Evolutionary conservation across 1,140 invertebrate genomes (phyloP), one percentile per base, ranked within the genome.

Genomic region (Calycopis cecrops): DNA sequence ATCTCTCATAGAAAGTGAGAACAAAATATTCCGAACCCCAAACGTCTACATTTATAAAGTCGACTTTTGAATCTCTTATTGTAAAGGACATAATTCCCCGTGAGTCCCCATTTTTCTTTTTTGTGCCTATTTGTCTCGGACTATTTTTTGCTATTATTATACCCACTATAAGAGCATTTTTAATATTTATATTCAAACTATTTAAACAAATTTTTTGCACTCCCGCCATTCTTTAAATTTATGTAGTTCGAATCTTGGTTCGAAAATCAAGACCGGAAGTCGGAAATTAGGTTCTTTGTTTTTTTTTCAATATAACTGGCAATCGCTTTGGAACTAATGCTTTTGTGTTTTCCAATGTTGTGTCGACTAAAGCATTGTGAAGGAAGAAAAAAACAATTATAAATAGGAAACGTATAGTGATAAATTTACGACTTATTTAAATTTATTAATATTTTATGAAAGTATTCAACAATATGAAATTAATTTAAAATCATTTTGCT

Each of bases 1-100:
- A 92, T 56, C 78, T 88, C 54, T 88, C 86, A 62, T 90, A 88
- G 48, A 91, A 78, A 53, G 88, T 87, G 18, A 84, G 79, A 4
- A 93, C 82, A 62, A 87, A 91, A 60, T 91, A 89, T 37, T 88
- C 76, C 17, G 85, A 87, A 9, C 92, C 92, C 92, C 92, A 94
- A 57, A 90, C 91, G 10, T 92, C 90, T 1, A 90, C 89, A 73
- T 94, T 93, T 35, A 93, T 92, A 18, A 91, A 91, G 73, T 93
- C 91, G 3, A 90, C 67, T 6, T 89, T 76, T 7, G 92, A 92
- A 88, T 94, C 93, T 54, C 92, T 79, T 8, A 94, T 56, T 1
- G 92, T 93, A 67, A 93, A 93, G 59, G 90, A 91, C 89, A 91
- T 93, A 34, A 94, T 92, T 4, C 86, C 89, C 62, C 90, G 79